phyloP scores from a whole-genome alignment of 2,888 invertebrate species.

The Eristalis pertinax region DNA sequence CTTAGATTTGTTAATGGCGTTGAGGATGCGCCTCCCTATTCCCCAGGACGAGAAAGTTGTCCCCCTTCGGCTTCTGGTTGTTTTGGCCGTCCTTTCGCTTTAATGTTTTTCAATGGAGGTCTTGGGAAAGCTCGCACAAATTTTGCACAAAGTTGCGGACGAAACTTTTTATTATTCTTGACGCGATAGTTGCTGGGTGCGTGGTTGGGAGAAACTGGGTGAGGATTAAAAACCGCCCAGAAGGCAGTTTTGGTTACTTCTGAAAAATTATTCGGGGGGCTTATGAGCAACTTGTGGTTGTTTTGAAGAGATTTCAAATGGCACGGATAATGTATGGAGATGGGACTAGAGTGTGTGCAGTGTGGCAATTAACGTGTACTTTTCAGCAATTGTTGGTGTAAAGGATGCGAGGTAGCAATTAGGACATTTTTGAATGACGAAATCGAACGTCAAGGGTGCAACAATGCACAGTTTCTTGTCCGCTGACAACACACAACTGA shows the following conservation, averaged over 20 bases:
- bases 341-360: too few species aligned
- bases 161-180: constrained; percentile 13
- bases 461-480: too few species aligned
- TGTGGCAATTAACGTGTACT: not conserved
- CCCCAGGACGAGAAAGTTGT: constrained; percentile 31
- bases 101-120: constrained; percentile 1
- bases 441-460: too few species aligned
- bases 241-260: constrained; percentile 18
- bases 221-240: constrained; percentile 11
- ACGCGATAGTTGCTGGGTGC: not conserved
- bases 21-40: constrained; percentile 24
- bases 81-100: not conserved
- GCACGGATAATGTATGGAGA: too few species aligned
- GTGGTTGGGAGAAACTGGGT: not conserved
- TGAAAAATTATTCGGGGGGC: not conserved
- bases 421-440: too few species aligned
- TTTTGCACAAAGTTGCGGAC: not conserved
- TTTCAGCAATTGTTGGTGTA: too few species aligned
- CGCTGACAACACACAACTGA: too few species aligned
- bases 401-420: too few species aligned
- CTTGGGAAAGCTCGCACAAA: not conserved
- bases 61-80: not conserved
- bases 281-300: too few species aligned
- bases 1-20: constrained; percentile 50
- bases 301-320: too few species aligned